A percentile compares a stretch with the other conserved stretches of the same genome.
Conservation (phyloP, 2,888 invertebrate species). For the Muschampia plurimacula region DNA sequence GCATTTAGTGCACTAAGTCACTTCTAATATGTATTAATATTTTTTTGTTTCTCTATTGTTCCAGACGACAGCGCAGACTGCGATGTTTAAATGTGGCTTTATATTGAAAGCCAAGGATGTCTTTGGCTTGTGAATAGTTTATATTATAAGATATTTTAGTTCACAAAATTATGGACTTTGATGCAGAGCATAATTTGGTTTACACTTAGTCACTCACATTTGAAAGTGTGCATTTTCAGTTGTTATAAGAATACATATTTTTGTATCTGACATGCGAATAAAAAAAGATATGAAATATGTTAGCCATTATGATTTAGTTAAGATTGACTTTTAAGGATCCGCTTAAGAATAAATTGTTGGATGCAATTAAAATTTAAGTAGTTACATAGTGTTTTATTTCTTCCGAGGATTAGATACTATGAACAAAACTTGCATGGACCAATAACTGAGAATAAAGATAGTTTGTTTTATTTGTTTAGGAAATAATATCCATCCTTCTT, state of each 20-base stretch:
- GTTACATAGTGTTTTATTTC: slow-evolving; percentile 52
- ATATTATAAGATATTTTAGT: slow-evolving; percentile 60
- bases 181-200: slow-evolving; percentile 67
- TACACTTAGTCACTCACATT: slow-evolving; percentile 73
- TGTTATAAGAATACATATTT: slow-evolving; percentile 79
- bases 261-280: slow-evolving; percentile 76
- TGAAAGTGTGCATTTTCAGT: slow-evolving; percentile 77
- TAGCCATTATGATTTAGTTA: slow-evolving; percentile 79
- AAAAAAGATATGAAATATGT: slow-evolving; percentile 68
- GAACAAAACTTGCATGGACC: too few species aligned
- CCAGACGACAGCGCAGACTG: slow-evolving; percentile 64
- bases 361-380: slow-evolving; percentile 82
- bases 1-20: background rate
- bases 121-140: slow-evolving; percentile 76
- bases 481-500: too few species aligned
- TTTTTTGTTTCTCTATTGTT: slow-evolving; percentile 54
- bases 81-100: slow-evolving; percentile 73
- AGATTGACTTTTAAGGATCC: slow-evolving; percentile 73
- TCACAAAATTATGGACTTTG: slow-evolving; percentile 66
- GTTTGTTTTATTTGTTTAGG: too few species aligned
- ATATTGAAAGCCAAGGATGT: slow-evolving; percentile 67
- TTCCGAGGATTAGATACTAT: background rate
- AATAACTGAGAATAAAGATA: too few species aligned
- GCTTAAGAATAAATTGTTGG: slow-evolving; percentile 83
- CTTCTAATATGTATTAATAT: background rate